A percentile compares a stretch with the other conserved stretches of the same genome.
Evolutionary conservation across 2,113 vertebrate genomes (phyloP).

Genomic region (Numida meleagris): DNA sequence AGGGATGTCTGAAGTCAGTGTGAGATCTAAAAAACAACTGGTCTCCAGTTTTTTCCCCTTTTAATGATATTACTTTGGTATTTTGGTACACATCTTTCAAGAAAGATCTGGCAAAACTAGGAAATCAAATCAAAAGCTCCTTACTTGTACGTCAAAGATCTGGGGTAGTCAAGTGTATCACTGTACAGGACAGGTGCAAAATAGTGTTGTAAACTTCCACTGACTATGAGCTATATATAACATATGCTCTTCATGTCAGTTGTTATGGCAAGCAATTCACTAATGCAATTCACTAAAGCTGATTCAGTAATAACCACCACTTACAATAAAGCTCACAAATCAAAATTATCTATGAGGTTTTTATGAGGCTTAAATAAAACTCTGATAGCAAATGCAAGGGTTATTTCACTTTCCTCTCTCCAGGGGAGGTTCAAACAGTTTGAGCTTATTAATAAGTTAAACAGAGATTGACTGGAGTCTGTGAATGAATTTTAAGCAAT

Average conservation of each 20-base stretch:
- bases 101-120: background rate
- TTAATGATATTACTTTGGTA: background rate
- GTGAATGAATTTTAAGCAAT: background rate
- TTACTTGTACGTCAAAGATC: background rate
- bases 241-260: background rate
- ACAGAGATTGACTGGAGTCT: background rate
- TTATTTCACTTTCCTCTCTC: background rate
- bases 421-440: background rate
- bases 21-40: background rate
- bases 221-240: background rate
- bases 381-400: background rate
- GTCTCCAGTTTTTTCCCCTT: background rate
- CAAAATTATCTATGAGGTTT: background rate
- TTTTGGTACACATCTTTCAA: background rate
- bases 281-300: background rate
- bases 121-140: background rate
- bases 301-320: background rate
- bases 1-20: background rate
- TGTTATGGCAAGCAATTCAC: rapidly evolving
- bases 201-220: background rate
- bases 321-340: background rate
- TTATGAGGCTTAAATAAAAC: background rate
- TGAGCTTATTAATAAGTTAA: background rate
- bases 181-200: background rate
- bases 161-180: background rate